A percentile compares a stretch with the other conserved stretches of the same genome.
phyloP scores from a whole-genome alignment of 2,797 vertebrate genomes.

The Siniperca scherzeri region DNA sequence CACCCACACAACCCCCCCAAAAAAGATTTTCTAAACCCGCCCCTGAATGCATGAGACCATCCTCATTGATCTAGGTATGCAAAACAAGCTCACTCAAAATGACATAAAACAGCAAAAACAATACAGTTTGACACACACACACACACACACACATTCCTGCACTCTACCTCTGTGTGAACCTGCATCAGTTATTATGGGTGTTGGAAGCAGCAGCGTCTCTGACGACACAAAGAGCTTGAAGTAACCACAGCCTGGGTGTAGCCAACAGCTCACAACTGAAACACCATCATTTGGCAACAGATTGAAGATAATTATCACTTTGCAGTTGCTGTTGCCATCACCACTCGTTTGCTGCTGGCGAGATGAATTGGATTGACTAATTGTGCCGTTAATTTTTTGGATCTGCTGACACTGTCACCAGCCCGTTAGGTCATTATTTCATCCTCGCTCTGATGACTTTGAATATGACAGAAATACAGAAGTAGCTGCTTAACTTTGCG shows the following conservation, averaged over 20 bases:
- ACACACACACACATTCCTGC: too few species aligned
- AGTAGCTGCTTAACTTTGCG: conserved; percentile 30
- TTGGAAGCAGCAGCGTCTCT: conserved; percentile 46
- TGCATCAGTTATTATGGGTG: conserved; percentile 59
- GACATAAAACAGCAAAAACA: background rate
- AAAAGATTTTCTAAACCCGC: too few species aligned
- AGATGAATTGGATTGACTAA: conserved; percentile 35
- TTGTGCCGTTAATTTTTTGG: conserved; percentile 15
- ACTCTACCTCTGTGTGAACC: conserved; percentile 42
- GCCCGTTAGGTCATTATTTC: conserved; percentile 15
- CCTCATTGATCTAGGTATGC: background rate
- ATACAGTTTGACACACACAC: conserved; percentile 8
- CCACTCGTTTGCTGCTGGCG: conserved; percentile 12
- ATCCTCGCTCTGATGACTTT: conserved; percentile 7
- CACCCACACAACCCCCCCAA: too few species aligned
- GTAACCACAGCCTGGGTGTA: conserved; percentile 82
- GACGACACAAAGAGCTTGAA: conserved; percentile 52
- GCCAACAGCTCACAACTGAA: conserved; percentile 53
- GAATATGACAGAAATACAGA: conserved; percentile 67
- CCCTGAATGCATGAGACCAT: too few species aligned
- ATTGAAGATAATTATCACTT: conserved; percentile 60
- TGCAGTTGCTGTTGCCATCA: conserved; percentile 16
- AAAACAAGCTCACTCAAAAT: background rate
- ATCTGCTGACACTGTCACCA: conserved; percentile 23
- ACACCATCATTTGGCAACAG: conserved; percentile 73